Base-by-base conservation (phyloP, 2,797 vertebrate genomes). In the Syndactyla subalaris region DNA sequence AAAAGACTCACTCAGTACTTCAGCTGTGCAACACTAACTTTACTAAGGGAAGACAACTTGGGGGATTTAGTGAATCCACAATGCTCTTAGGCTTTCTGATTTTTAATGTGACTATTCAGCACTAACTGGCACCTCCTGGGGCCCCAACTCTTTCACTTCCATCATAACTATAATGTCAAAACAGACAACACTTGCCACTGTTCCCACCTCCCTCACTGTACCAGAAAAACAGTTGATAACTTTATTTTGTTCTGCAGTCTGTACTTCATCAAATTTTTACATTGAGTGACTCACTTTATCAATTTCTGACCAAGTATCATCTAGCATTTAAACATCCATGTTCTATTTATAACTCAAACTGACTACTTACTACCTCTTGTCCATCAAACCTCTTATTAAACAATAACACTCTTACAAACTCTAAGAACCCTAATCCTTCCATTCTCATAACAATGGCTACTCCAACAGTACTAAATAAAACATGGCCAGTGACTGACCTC, bases 71-170 rank as follows among this genome's bases (percentile, higher is more conserved):
- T 36, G 80, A 82, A 81, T 73, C 79, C 84, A 41, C 59, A 79
- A 71, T 43, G 62, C 79, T 92, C 81, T 67, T 77, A 55, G 93
- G 52, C 14, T 27, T 91, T 92, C 73, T 82, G 48, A 39, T 79
- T 88, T 91, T 86, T 85, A 85, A 38, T 1, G 2, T 32, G 39
- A 70, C 22, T 90, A 39, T 79, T 95, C 79, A 88, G 41, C 48
- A 76, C 5, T 52, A 94, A 55, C 0, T 0, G 7, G 14, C 39
- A 86, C 48, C 54, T 88, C 57, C 36, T 75, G 65, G 49, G 72
- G 75, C 46, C 16, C 12, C 66, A 66, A 39, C 19, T 57, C 34
- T 73, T 63, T 22, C 62, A 87, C 20, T 81, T 81, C 36, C 41
- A 70, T 51, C 76, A 79, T 36, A 14, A 66, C 34, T 43, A 24